Conservation (phyloP, 2,888 invertebrate species). For the Nebria salina region DNA sequence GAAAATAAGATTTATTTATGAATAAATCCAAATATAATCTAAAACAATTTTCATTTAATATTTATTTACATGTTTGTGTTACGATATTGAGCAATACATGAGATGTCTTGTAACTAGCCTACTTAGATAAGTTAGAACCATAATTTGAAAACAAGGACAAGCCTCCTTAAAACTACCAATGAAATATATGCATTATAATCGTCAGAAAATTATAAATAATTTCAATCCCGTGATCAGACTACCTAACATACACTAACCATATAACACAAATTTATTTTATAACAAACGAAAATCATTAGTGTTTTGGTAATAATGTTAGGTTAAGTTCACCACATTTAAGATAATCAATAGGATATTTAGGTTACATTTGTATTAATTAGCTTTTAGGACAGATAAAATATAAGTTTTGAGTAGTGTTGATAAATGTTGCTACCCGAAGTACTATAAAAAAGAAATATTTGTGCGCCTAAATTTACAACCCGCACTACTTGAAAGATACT, state of each 20-base stretch:
- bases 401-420: not conserved
- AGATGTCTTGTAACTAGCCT: conserved; percentile 3
- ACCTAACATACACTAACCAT: not conserved
- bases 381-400: not conserved
- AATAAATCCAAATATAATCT: not conserved
- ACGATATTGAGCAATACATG: not conserved
- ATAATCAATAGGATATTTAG: no score
- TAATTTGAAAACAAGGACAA: not conserved
- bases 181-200: not conserved
- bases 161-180: conserved; percentile 2
- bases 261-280: not conserved
- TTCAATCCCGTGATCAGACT: not conserved
- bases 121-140: conserved; percentile 9
- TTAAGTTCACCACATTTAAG: no score
- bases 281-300: no score
- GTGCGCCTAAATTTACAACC: not conserved
- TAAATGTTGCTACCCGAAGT: not conserved
- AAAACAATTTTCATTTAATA: not conserved
- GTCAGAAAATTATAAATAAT: not conserved
- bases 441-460: not conserved
- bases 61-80: not conserved
- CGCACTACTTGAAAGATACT: not conserved
- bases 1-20: not conserved
- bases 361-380: no score
- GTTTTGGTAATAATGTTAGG: no score